Evolutionary conservation across 2,888 invertebrate species (phyloP), one percentile per base, ranked within the genome.

Genomic region (Electrophaes corylata): DNA sequence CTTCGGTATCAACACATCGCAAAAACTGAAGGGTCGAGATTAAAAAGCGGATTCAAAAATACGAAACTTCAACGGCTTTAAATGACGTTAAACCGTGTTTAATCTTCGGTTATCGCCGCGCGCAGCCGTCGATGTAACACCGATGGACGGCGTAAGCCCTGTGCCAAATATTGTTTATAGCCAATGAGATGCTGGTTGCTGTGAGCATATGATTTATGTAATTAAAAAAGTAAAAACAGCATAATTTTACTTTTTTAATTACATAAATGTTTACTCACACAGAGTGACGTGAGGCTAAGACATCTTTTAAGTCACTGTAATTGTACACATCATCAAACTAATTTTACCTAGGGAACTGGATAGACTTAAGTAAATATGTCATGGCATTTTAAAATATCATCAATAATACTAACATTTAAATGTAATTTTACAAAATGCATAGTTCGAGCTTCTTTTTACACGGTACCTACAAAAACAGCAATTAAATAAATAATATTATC

Each of bases 51-150:
- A 68, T 73, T 62, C 72, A 76, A 79, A 78, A 78, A 80, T 78
- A 75, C 71, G 71, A 63, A 68, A 74, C 71, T 74, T 72, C 65
- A 53, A 58, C 61, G 67, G 64, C 60, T 84, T 81, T 81, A 75
- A 71, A 73, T 74, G 71, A 79, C 83, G 82, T 79, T 77, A 77
- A 84, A 81, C 81, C 81, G 70, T 75, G 80, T 78, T 81, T 83
- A 86, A 88, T 86, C 84, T 85, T 76, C 82, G 80, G 83, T 87
- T 89, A 89, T 89, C 89, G 83, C 75, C 80, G 79, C 72, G 70
- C 76, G 72, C 88, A 88, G 85, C 75, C 82, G 75, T 77, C 76
- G 81, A 79, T 69, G 68, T 79, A 59, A 58, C 79, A 77, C 73
- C 83, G 78, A 83, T 80, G 79, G 88, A 87, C 84, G 79, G 68